phyloP scores from a whole-genome alignment of 2,113 vertebrate species.

The Tamias sibiricus region DNA sequence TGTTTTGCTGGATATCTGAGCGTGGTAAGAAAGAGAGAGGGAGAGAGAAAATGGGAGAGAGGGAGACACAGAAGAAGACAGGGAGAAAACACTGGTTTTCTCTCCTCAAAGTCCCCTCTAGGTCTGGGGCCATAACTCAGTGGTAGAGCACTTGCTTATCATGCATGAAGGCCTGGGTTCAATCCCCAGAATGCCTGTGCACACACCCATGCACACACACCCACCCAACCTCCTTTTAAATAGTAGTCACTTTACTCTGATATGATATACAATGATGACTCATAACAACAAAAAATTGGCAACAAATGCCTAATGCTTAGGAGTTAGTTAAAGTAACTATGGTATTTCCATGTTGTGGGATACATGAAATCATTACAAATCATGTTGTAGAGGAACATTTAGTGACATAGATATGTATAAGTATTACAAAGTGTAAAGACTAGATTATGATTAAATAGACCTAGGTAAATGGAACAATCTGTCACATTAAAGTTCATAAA shows the following conservation, averaged over 20 bases:
- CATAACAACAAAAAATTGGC: not conserved
- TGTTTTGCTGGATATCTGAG: not conserved
- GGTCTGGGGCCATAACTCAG: not conserved
- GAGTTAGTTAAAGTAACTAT: not conserved
- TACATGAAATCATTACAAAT: not conserved
- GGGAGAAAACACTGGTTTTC: not conserved
- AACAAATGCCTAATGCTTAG: not conserved
- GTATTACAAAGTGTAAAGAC: not conserved
- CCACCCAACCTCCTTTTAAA: not conserved
- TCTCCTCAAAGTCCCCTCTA: not conserved
- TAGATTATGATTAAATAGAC: not conserved
- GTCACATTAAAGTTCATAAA: not conserved
- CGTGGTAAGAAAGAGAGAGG: not conserved
- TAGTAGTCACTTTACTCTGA: not conserved
- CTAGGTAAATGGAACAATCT: not conserved
- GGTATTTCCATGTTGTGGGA: not conserved
- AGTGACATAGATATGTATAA: not conserved
- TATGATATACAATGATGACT: not conserved
- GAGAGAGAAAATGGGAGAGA: not conserved
- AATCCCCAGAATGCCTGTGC: too few species aligned
- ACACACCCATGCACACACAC: too few species aligned
- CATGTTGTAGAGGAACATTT: not conserved
- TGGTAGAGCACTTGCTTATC: not conserved
- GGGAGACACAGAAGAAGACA: not conserved
- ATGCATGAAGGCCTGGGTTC: not conserved